Conservation (phyloP, 2,113 vertebrate species). For the Paramormyrops kingsleyae region DNA sequence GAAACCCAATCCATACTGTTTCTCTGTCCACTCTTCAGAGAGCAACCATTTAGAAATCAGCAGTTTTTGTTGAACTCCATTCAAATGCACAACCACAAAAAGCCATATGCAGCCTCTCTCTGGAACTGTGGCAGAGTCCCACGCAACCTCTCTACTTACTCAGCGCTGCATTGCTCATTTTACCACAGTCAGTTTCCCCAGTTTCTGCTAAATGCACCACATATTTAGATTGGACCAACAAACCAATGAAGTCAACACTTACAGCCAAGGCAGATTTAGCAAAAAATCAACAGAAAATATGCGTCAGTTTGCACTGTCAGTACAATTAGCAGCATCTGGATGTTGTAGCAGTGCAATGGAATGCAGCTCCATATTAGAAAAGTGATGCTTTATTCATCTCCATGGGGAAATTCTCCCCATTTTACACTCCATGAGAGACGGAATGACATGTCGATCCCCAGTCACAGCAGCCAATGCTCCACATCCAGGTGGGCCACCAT, state of each 20-base stretch:
- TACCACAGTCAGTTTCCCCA: background rate
- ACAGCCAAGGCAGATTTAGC: background rate
- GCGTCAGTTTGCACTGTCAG: background rate
- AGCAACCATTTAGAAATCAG: background rate
- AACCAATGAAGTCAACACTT: background rate
- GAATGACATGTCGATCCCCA: background rate
- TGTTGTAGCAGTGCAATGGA: background rate
- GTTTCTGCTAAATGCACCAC: background rate
- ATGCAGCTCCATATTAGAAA: background rate
- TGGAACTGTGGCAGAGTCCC: background rate
- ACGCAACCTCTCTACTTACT: background rate
- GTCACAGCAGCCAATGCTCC: background rate
- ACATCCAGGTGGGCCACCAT: background rate
- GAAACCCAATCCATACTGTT: background rate
- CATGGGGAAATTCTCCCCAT: background rate
- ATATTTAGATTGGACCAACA: background rate
- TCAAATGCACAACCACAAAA: background rate
- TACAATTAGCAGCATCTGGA: background rate
- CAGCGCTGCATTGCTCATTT: background rate
- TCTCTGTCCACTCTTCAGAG: background rate
- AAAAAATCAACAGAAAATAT: background rate
- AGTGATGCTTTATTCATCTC: background rate
- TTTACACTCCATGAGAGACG: background rate
- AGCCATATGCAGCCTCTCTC: background rate
- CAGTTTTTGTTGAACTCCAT: background rate